phyloP scores from a whole-genome alignment of 2,888 invertebrate species.

The Cryptosula pallasiana region DNA sequence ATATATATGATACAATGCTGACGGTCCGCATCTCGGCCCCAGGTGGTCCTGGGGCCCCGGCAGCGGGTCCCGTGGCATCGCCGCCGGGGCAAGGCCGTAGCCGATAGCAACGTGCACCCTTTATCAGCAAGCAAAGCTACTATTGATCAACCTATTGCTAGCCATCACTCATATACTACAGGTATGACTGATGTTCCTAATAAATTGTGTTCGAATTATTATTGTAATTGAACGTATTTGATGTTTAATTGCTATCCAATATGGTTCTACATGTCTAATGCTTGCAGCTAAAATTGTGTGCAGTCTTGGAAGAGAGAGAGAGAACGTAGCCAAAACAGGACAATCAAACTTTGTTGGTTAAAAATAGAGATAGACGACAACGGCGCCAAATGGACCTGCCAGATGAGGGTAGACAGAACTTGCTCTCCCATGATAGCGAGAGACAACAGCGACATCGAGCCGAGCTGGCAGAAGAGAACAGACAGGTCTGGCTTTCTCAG shows the following conservation, averaged over 20 bases:
- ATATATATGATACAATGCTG: too few relatives aligned
- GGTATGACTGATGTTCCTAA: too few relatives aligned
- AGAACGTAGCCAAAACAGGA: neutral
- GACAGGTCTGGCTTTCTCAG: neutral
- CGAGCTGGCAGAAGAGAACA: neutral
- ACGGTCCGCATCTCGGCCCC: too few relatives aligned
- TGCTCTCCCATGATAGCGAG: neutral
- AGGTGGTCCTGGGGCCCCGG: too few relatives aligned
- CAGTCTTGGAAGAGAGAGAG: too few relatives aligned
- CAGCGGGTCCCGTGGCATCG: too few relatives aligned
- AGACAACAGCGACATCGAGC: neutral
- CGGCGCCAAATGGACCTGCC: neutral
- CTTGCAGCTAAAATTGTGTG: neutral
- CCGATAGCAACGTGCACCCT: neutral
- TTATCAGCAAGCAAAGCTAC: neutral
- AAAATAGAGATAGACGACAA: neutral
- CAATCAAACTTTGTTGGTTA: neutral
- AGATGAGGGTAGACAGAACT: neutral
- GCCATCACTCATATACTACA: too few relatives aligned
- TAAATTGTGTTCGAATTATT: too few relatives aligned
- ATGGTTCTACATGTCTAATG: neutral
- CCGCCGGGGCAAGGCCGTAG: too few relatives aligned
- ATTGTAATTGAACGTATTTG: neutral
- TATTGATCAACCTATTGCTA: too few relatives aligned
- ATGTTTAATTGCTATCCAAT: neutral